Evolutionary conservation across 2,113 vertebrate species (phyloP), one percentile per base, ranked within the genome.

Genomic region (Gila orcuttii): DNA sequence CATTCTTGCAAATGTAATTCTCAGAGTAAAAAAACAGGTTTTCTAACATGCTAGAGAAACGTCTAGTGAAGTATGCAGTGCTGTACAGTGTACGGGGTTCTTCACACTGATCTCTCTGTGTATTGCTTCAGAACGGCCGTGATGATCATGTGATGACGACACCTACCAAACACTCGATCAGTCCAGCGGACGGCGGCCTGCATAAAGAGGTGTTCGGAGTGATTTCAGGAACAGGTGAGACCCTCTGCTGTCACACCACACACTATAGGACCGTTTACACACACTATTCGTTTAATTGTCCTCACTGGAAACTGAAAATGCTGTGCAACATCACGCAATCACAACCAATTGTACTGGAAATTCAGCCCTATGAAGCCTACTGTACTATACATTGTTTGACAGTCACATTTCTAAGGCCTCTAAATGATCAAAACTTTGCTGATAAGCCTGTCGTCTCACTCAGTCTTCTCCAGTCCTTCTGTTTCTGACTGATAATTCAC

Each of bases 121-220:
- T 79, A 1, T 83, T 21, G n/a, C 83, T 66, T 28, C 91, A 99
- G 98, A 96, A 94, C 21, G 90, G 94, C 83, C 96, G 96, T 90
- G 98, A 99, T 4, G 98, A 99, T 79, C 88, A 91, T 0, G 91
- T 95, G 76, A 88, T 97, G 82, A 95, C 96, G 82, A 95, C 98
- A 0, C 98, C 97, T 3, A 97, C 97, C 87, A 97, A 97, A 86
- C 94, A 3, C 42, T 31, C 96, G 80, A 96, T 94, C 89, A 96
- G 94, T 82, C 93, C 95, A 0, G 69, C 97, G 90, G 98, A 99
- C 90, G 96, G 94, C 91, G 97, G 94, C 82, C 95, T 98, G 82
- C 97, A 99, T 93, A 99, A 98, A 93, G 98, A 99, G 85, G 93
- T 99, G 11, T 96, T 99, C 90, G 98, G 98, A n/a, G 98, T 95